Conservation (phyloP, 2,888 invertebrate species). For the Dascillus cervinus region DNA sequence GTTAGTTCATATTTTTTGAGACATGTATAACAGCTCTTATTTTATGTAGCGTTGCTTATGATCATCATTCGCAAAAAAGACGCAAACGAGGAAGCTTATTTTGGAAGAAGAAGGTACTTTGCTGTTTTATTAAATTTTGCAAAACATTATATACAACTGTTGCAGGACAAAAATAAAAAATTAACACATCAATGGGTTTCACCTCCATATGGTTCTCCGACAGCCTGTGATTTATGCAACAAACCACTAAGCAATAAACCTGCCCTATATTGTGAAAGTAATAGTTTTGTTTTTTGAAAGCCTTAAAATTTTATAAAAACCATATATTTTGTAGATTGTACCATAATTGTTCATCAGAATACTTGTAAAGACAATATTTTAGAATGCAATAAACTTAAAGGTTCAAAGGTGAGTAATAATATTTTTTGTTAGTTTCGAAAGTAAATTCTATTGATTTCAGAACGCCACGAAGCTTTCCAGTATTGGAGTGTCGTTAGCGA, state of each 20-base stretch:
- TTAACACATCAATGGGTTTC: conserved; percentile 67
- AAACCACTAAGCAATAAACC: conserved; percentile 73
- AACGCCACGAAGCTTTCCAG: conserved; percentile 37
- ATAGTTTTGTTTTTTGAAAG: conserved; percentile 25
- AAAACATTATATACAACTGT: conserved; percentile 1
- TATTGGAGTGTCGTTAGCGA: conserved; percentile 36
- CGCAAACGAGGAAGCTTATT: conserved; percentile 84
- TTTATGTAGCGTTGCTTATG: conserved; percentile 54
- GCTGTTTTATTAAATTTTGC: conserved; percentile 4
- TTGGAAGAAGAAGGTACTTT: conserved; percentile 82
- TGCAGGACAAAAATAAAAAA: conserved; percentile 69
- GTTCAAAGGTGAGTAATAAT: conserved; percentile 47
- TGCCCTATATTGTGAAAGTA: conserved; percentile 78
- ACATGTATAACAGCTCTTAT: no score
- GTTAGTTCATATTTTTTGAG: no score
- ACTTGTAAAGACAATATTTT: conserved; percentile 82
- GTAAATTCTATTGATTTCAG: conserved; percentile 25
- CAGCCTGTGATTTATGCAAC: conserved; percentile 70
- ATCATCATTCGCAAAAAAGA: conserved; percentile 75
- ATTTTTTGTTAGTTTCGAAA: conserved; percentile 5
- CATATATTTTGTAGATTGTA: conserved; percentile 59
- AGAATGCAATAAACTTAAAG: conserved; percentile 71
- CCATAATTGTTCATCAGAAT: conserved; percentile 78
- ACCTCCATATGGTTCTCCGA: conserved; percentile 55
- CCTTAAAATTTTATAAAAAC: conserved; percentile 3